Base-by-base conservation (phyloP, 2,113 vertebrate species). In the Bos indicus region DNA sequence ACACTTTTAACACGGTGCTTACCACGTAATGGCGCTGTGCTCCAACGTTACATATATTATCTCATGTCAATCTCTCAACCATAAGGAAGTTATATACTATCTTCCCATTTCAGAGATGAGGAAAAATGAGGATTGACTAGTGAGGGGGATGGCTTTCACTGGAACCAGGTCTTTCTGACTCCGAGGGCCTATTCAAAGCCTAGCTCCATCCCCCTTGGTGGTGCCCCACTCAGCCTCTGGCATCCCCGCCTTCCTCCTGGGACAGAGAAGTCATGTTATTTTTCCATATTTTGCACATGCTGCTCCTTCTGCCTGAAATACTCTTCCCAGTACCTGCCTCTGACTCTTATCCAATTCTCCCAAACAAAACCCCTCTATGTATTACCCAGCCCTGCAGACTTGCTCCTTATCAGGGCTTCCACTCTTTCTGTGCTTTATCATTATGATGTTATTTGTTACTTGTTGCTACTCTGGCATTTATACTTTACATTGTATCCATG, bases 21-120 rank as follows among this genome's bases (percentile, higher is more conserved):
- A n/a, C n/a, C 11, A 3, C 7, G 0, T 3, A 6, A 25, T 2
- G 19, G 71, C 13, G 11, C 43, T n/a, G 4, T 13, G n/a, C 48
- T 43, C 74, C 62, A 64, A 54, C 21, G 4, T n/a, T 21, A 46
- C 67, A 17, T 5, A 51, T 21, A 21, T 7, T 15, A 28, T 71
- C 56, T 52, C 60, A 8, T 23, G 54, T n/a, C 26, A 5, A 1
- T 54, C 62, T 52, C 46, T 17, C n/a, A 60, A 25, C 82, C 43
- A 5, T 2, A 14, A 36, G 33, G 28, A 86, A 78, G 26, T 33
- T 81, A n/a, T 52, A n/a, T 14, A 2, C 14, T 23, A 7, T 30
- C 11, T 15, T 84, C 57, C 21, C 77, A 33, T 71, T 89, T 91
- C 88, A 62, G 36, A 92, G 77, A 51, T 46, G 28, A 80, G 12